Percentiles rank a stretch among this genome's conserved stretches.
Conservation (phyloP, 2,113 vertebrate genomes). For the Malaclemys terrapin region DNA sequence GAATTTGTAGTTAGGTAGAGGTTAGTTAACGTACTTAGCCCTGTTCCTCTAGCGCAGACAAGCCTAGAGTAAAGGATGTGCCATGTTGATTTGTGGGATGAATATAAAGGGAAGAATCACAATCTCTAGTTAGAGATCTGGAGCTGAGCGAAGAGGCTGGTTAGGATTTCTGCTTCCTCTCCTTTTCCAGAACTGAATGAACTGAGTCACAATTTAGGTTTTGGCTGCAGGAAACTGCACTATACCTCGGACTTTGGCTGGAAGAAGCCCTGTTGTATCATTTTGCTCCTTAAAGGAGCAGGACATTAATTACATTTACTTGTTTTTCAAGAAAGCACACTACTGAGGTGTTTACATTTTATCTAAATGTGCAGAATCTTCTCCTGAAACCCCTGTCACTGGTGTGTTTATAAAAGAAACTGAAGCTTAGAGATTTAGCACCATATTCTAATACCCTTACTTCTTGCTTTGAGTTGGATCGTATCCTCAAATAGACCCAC, state of each 20-base stretch:
- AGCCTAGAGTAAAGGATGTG: background rate
- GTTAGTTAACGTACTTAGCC: background rate
- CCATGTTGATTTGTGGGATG: background rate
- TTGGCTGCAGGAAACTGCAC: too few species aligned
- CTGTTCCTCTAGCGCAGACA: background rate
- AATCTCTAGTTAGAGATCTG: background rate
- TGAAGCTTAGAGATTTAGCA: fast-evolving
- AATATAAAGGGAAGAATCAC: background rate
- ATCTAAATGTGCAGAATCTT: background rate
- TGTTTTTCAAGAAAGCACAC: background rate
- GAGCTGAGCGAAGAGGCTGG: background rate
- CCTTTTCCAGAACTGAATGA: background rate
- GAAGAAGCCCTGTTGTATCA: fast-evolving
- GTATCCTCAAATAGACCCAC: background rate
- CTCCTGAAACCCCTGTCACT: background rate
- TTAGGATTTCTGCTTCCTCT: background rate
- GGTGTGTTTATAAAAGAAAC: background rate
- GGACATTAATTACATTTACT: background rate
- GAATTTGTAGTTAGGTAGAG: background rate
- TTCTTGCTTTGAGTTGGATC: background rate
- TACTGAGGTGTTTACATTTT: background rate
- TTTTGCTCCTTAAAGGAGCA: background rate
- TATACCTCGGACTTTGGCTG: too few species aligned
- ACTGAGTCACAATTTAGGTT: background rate
- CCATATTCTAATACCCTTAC: background rate